Base-by-base conservation (phyloP, 1,140 invertebrate species). In the Diprion similis region DNA sequence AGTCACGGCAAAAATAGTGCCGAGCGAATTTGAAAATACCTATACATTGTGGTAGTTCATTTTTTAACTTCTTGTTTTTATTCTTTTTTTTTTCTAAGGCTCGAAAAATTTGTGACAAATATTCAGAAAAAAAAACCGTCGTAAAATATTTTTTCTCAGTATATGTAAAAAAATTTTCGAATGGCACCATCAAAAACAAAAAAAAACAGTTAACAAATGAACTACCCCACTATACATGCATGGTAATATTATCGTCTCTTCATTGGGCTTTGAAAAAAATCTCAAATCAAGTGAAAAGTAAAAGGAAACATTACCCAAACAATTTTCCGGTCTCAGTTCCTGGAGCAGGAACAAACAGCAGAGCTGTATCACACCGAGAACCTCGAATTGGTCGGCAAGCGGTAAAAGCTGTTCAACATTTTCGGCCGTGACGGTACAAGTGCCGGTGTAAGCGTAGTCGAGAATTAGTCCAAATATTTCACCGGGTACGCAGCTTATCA, bases 371-470 rank as follows among this genome's bases (percentile, higher is more conserved):
- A 96, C 90, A 0, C 93, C 94, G 9, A 94, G 86, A 66, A 97
- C 93, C 71, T 93, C 92, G 72, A 97, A 91, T 80, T 95, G 96
- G 82, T 95, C 94, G 0, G 93, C 92, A 8, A 92, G 90, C 70
- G 92, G 91, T 13, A 97, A 87, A 7, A 97, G 87, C 72, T 92
- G 89, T 77, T 94, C 91, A 0, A 97, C 95, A 79, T 96, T 97
- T 37, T 92, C 90, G 0, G 91, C 89, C 17, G 89, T 93, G 2
- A 97, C 90, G 71, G 91, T 89, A 78, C 92, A 92, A 67, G 91
- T 91, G 17, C 94, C 90, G 10, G 94, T 90, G 85, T 97, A 97
- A 0, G 94, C 93, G 81, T 94, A 97, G 74, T 95, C 91, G 46
- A 97, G 91, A 13, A 97, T 90, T 37, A 91, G 83, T 24, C 91